Evolutionary conservation across 64 coral and sea anemone genomes (phyloP).

Genomic region (Stichodactyla helianthus): DNA sequence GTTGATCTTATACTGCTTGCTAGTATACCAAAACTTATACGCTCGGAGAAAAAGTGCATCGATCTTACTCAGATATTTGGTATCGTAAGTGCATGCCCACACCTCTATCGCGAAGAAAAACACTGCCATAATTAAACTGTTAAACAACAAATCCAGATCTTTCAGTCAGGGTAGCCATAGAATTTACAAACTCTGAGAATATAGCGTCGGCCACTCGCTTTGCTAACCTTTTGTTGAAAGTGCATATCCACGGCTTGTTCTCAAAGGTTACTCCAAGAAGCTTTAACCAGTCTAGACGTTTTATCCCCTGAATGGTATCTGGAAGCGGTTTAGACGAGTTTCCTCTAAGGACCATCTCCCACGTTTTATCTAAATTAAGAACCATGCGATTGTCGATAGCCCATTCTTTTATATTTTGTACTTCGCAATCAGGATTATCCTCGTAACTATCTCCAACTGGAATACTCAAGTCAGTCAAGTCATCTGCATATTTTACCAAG

Average conservation of each 20-base stretch:
- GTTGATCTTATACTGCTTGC: too few relatives aligned
- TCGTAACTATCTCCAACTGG: constrained; percentile 9
- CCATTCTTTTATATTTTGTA: not conserved
- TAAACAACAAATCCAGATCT: constrained; percentile 12
- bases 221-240: constrained; percentile 8
- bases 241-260: not conserved
- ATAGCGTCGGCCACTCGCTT: constrained; percentile 16
- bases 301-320: not conserved
- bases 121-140: constrained; percentile 37
- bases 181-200: constrained; percentile 30
- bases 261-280: not conserved
- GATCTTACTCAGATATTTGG: constrained; percentile 26
- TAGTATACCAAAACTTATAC: not conserved
- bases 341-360: not conserved
- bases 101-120: constrained; percentile 13
- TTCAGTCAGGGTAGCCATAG: constrained; percentile 10
- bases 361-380: constrained; percentile 5
- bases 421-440: not conserved
- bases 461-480: constrained; percentile 3
- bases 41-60: constrained; percentile 20
- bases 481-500: too few relatives aligned
- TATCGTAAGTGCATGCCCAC: constrained; percentile 9
- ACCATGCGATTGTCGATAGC: not conserved
- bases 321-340: not conserved
- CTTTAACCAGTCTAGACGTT: not conserved